phyloP scores from a whole-genome alignment of 2,113 vertebrate species.

The Albula glossodonta region DNA sequence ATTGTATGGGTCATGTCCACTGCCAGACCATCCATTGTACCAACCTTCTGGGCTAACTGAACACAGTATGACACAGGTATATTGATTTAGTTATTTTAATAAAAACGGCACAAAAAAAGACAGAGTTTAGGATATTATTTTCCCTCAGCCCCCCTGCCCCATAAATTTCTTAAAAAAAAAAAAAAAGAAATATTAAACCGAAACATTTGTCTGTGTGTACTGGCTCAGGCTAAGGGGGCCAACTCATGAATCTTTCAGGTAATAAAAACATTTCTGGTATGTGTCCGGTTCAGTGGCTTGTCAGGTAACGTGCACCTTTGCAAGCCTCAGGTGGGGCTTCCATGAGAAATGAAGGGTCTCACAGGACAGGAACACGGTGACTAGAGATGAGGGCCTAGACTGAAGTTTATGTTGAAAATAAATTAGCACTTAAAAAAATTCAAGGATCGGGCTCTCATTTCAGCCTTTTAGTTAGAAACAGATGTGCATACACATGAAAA shows the following conservation, averaged over 20 bases:
- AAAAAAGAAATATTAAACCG: not conserved
- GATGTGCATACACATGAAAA: too few relatives aligned
- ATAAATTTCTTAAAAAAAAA: not conserved
- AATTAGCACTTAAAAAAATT: not conserved
- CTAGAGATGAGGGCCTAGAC: not conserved
- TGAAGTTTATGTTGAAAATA: not conserved
- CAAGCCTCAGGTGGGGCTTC: not conserved
- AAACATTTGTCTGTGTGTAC: not conserved
- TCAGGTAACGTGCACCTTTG: not conserved
- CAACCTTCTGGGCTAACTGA: not conserved
- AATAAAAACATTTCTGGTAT: not conserved
- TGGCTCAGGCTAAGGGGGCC: not conserved
- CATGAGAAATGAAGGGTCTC: not conserved
- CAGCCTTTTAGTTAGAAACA: too few relatives aligned
- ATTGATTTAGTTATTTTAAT: not conserved
- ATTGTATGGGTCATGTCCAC: not conserved
- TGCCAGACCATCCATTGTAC: not conserved
- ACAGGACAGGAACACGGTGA: too few relatives aligned
- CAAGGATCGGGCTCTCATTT: not conserved
- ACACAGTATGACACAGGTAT: not conserved
- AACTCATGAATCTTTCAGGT: slow-evolving; percentile 5
- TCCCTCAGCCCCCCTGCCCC: not conserved
- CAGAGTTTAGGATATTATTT: not conserved
- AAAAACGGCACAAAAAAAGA: not conserved
- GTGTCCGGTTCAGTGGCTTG: not conserved